Evolutionary conservation across 1,140 invertebrate species (phyloP).

Genomic region (Holcopasites calliopsidis): DNA sequence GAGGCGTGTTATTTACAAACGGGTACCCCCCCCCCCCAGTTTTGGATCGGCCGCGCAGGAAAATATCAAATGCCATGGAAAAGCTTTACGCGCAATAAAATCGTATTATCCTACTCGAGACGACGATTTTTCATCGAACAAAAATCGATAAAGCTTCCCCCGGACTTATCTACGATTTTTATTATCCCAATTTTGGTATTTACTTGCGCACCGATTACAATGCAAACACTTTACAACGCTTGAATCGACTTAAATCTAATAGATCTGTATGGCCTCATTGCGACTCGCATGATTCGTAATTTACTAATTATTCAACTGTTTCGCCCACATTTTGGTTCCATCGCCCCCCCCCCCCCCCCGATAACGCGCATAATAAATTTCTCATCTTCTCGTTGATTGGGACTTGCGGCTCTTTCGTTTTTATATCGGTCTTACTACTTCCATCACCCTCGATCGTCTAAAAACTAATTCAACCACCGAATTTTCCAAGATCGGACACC

Average conservation of each 20-base stretch:
- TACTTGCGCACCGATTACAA: conserved; percentile 31
- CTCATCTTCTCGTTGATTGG: conserved; percentile 6
- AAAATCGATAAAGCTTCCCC: not conserved
- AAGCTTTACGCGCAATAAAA: not conserved
- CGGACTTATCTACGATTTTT: not conserved
- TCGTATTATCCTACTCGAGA: too few species aligned
- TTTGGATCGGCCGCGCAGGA: conserved; percentile 36
- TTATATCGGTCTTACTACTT: conserved; percentile 21
- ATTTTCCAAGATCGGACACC: conserved; percentile 17
- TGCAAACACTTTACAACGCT: not conserved
- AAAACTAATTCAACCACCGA: conserved; percentile 35
- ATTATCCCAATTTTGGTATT: conserved; percentile 36
- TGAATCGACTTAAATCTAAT: conserved; percentile 51
- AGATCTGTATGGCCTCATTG: conserved; percentile 60
- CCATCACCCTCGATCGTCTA: conserved; percentile 16
- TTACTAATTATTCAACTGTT: conserved; percentile 48
- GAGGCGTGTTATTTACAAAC: conserved; percentile 58
- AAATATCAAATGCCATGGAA: conserved; percentile 40
- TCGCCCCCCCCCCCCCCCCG: conserved; percentile 44
- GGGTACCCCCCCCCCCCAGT: conserved; percentile 13
- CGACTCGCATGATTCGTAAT: conserved; percentile 53
- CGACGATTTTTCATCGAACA: not conserved
- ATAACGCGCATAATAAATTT: conserved; percentile 57
- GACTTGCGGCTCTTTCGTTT: not conserved
- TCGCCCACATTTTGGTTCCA: conserved; percentile 53